Base-by-base conservation (phyloP, 2,797 vertebrate species). In the Microcaecilia unicolor region DNA sequence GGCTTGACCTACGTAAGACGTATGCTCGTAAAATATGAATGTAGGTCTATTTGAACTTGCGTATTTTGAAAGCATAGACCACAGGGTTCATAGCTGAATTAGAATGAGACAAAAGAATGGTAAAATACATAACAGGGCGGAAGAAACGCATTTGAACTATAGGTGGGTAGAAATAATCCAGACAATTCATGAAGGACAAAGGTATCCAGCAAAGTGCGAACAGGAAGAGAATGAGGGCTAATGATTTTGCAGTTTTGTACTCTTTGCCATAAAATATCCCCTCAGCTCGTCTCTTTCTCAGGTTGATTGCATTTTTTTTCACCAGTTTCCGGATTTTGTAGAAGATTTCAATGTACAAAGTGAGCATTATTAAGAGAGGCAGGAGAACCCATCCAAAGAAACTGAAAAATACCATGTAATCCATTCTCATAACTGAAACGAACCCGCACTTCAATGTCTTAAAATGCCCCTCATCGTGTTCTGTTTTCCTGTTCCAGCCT, bases 61-160 rank as follows among this genome's bases (percentile, higher is more conserved):
- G 86, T 56, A 97, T 96, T 65, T 82, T 89, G 58, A 70, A 97
- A 1, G 91, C 89, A 2, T 97, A 98, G 44, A 97, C 63, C 22
- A 98, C 45, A 1, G 95, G 92, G 50, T 98, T 98, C 69, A 95
- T 82, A 31, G 86, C 87, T 4, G 93, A 98, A 58, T 95, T 97
- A 21, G 84, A 69, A 1, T 98, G 95, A 18, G 91, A 91, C 59
- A 97, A 68, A 37, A 96, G 64, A 41, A 98, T 97, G 23, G 76
- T 88, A 16, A 81, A 7, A 9, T 82, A 79, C 1, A 77, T 4
- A 18, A 67, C 31, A 2, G 5, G 10, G 5, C 13, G 18, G 12
- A 34, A 48, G n/a, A 7, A 17, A 0, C 19, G 40, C 2, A 84
- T 67, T 15, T 84, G 44, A 0, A 26, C 0, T 3, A 48, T 53